Evolutionary conservation across 2,797 vertebrate species (phyloP), one percentile per base, ranked within the genome.

Genomic region (Apogon talboti): DNA sequence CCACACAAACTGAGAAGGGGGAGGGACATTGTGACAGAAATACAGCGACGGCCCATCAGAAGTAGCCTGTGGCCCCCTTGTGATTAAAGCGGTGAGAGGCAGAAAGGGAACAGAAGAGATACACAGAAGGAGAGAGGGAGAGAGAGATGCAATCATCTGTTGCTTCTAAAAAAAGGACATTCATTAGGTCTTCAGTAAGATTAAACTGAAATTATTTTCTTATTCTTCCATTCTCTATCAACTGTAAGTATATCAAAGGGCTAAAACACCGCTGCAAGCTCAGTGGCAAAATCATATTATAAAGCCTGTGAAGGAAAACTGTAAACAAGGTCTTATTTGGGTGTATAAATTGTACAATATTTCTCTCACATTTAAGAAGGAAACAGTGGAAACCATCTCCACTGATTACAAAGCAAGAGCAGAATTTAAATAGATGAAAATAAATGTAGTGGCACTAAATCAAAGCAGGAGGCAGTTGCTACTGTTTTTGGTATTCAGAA

Each of bases 401-500:
- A 54, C 42, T 83, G 79, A 84, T 78, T 83, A 82, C 62, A 77
- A 69, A 75, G 66, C 65, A 68, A 62, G 56, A 78, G 73, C 28
- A 59, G 76, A 81, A 83, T 87, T 85, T 71, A 74, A 89, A 86
- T 86, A 45, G 70, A 85, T 81, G 66, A 51, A 81, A 83, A 82
- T 79, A 81, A 78, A 85, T 69, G 63, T 74, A 44, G 76, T 69
- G 68, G 77, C 69, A 68, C 62, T 83, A 85, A 86, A 91, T 87
- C 83, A 87, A 87, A 85, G 73, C 65, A 19, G 76, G 64, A 83
- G 67, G 67, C 79, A 74, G 79, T 65, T 86, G 83, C 72, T 76
- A 59, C 79, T 83, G 85, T 89, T 91, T 91, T 92, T 80, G 79
- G 75, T 90, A 92, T 93, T 93, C 93, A 89, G 90, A 90, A 92